Conservation (phyloP, 1,140 invertebrate genomes). For the Metaphire vulgaris region DNA sequence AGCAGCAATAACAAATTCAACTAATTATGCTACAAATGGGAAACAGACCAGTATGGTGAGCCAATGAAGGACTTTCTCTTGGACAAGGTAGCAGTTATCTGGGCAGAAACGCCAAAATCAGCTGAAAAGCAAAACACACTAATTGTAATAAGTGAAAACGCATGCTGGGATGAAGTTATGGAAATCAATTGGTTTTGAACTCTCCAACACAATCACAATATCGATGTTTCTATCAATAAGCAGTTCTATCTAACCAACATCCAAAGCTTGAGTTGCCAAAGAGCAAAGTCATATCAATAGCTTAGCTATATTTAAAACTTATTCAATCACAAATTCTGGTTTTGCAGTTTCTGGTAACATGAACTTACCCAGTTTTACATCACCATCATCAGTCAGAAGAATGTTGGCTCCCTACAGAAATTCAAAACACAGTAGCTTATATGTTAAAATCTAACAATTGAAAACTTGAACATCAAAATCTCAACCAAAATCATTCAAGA, state of each 20-base stretch:
- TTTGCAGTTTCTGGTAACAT: no score
- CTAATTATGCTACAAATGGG: no score
- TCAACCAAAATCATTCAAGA: background rate
- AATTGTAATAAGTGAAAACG: background rate
- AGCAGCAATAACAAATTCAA: no score
- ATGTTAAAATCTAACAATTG: background rate
- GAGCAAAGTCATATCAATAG: no score
- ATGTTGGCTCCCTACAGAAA: conserved; percentile 88
- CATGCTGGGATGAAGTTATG: no score
- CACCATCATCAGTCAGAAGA: conserved; percentile 86
- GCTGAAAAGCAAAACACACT: conserved; percentile 55
- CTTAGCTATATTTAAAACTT: no score
- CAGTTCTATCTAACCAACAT: no score
- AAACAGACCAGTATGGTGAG: conserved; percentile 91
- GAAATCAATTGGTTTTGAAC: no score
- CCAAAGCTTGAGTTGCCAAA: no score
- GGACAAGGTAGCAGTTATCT: conserved; percentile 97
- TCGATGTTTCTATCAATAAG: no score
- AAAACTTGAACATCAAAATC: background rate
- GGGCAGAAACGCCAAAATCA: conserved; percentile 98
- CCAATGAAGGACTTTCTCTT: conserved; percentile 99
- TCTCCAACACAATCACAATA: no score
- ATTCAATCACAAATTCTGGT: no score
- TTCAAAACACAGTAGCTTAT: background rate
- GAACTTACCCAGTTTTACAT: conserved; percentile 74